Evolutionary conservation across 2,797 vertebrate species (phyloP), one percentile per base, ranked within the genome.

Genomic region (Pseudochromis fuscus): DNA sequence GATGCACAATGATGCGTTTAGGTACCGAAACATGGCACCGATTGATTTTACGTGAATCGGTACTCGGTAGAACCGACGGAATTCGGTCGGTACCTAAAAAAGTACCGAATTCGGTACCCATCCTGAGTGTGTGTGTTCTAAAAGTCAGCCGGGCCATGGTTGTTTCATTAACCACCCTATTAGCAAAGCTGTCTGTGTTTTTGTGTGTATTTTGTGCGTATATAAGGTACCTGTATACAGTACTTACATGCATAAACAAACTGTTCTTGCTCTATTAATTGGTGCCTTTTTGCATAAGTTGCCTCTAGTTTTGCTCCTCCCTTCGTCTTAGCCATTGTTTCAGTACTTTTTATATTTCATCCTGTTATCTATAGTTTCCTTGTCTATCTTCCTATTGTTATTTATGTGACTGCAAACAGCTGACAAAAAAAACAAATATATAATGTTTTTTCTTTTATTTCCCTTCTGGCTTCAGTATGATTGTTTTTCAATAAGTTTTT

Each of bases 131-230:
- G 21, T 31, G 28, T 45, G 49, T 60, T 13, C 16, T 38, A 38
- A 72, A 79, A 60, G 64, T 83, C 75, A 72, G n/a, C 3, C 61
- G 57, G 30, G 52, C 60, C 49, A 13, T 51, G 24, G 48, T 56
- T 52, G 57, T 65, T 76, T 56, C 40, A 61, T 65, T 74, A 57
- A 46, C 37, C 6, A 28, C 53, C 11, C 8, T 11, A 45, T 16
- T 18, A 64, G 46, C 24, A n/a, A n/a, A n/a, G 15, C 48, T 49
- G 25, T 58, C 46, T 55, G 42, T 46, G 60, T 66, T n/a, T n/a
- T n/a, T n/a, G n/a, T n/a, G n/a, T n/a, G n/a, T n/a, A n/a, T n/a
- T n/a, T n/a, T n/a, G n/a, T n/a, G n/a, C n/a, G n/a, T n/a, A n/a
- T n/a, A n/a, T n/a, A n/a, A n/a, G n/a, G 55, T 30, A 61, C 40